Evolutionary conservation across 2,888 invertebrate genomes (phyloP), one percentile per base, ranked within the genome.

Genomic region (Metellina segmentata): DNA sequence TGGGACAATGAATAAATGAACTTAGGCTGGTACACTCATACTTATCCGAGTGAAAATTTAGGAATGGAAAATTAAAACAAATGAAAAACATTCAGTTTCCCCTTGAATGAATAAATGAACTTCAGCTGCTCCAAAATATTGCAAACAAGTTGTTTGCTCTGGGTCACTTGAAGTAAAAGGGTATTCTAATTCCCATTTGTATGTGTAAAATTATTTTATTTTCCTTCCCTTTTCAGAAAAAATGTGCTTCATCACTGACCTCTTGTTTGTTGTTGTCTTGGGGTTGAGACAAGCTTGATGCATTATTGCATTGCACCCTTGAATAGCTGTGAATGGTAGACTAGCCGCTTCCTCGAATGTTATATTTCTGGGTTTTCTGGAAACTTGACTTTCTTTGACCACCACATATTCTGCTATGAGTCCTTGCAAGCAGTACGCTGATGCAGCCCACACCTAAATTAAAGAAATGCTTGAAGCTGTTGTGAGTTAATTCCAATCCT

Each of bases 301-400:
- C 48, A 95, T 94, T 19, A 96, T 94, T 19, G 96, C 96, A 93
- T 96, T 95, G 95, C 96, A 95, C 4, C 96, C 96, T 79, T 96
- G 94, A 91, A 96, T 95, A 69, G 96, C 96, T 79, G 96, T 96
- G 93, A 96, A 96, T 0, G 96, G 96, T 91, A 96, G 94, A 93
- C 96, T 96, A 51, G 96, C 96, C 61, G 96, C 96, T 75, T 96
- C 96, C 94, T 96, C 96, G 94, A 96, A 96, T 74, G 96, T 95
- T 52, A 96, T 95, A 93, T 95, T 95, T 94, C 95, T 95, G 52
- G 96, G 96, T 94, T 96, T 96, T 90, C 95, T 95, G 19, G 95
- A 95, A 48, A 96, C 93, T 79, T 92, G 92, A 19, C 85, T 82
- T 71, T 93, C 96, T 52, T 95, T 94, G n/a, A 96, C 95, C 89